Base-by-base conservation (phyloP, 2,888 invertebrate species). In the Vesta saturnalis region DNA sequence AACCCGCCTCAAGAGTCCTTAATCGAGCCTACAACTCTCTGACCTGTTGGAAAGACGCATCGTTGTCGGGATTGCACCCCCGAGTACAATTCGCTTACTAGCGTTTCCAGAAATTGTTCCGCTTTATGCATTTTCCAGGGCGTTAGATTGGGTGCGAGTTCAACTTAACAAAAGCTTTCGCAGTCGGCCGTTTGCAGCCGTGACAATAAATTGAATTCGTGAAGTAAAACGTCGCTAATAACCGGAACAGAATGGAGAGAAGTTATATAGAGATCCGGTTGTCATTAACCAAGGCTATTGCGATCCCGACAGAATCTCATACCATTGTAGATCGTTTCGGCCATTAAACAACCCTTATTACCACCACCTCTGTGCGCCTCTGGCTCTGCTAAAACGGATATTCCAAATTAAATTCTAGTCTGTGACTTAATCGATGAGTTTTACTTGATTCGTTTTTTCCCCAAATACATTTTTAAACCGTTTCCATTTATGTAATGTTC, bases 51-150 rank as follows among this genome's bases (percentile, higher is more conserved):
- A 76, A 74, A 70, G 69, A 75, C 74, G 75, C 75, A 75, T 75
- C 75, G 72, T 74, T 76, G 71, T 69, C 64, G 60, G 57, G 72
- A 76, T 73, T 66, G 74, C 70, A 64, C 77, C 74, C 77, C 23
- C 47, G 77, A 73, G 77, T 73, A 73, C 69, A 72, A 75, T 76
- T 76, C 73, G 62, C 72, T 67, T 69, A 72, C 72, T 71, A 72
- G 72, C 73, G 73, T 72, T 71, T 73, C 67, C 64, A 70, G 73
- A 70, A 76, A 76, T 76, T 76, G 76, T 76, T 76, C 75, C 76
- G 75, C 75, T 74, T 76, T 74, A 76, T 75, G 75, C 75, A 75
- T 75, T 76, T 76, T 76, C 73, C 75, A 72, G 72, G 70, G 73
- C 64, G 74, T 72, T 73, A 72, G 75, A 73, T 74, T 72, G 75